Base-by-base conservation (phyloP, 2,113 vertebrate species). In the Orycteropus afer region DNA sequence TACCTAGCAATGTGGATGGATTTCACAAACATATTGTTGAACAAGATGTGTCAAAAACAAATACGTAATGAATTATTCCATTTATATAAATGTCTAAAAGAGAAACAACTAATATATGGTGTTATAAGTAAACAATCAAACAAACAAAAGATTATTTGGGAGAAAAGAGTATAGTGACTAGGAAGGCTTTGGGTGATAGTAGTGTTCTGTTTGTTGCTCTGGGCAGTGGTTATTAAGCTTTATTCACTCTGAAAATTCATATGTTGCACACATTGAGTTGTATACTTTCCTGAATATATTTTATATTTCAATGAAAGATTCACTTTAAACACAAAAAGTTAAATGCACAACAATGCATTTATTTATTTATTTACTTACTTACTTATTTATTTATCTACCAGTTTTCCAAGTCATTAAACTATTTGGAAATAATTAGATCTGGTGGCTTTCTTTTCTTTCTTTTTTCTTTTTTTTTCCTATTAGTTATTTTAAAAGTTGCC, bases 221-320 rank as follows among this genome's bases (percentile, higher is more conserved):
- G 78, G n/a, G 11, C 53, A 23, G 20, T 67, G 12, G 23, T 76
- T 76, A 84, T 42, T 87, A 65, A 67, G 4, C n/a, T 59, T 37
- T 37, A 23, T 20, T 87, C 40, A 55, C 34, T 95, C 88, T 53
- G 65, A 93, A 84, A 89, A 71, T 82, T 78, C 45, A 63, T 37
- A 71, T 69, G 34, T n/a, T 63, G 14, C 53, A 49, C 22, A 53
- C 29, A 17, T 37, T 94, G 45, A 87, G 23, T 32, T 82, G 14
- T 83, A 73, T 47, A 12, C 22, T 42, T 89, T 89, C 78, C 45
- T 83, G 47, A 90, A 17, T 59, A 27, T 49, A 73, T 51, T 67
- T 59, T 37, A 45, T 61, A 69, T 47, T 67, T 93, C 9, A 79
- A 55, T 57, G 63, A 61, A 61, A 79, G 40, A 25, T 59, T 29